Base-by-base conservation (phyloP, 2,113 vertebrate species). In the Salvelinus fontinalis region DNA sequence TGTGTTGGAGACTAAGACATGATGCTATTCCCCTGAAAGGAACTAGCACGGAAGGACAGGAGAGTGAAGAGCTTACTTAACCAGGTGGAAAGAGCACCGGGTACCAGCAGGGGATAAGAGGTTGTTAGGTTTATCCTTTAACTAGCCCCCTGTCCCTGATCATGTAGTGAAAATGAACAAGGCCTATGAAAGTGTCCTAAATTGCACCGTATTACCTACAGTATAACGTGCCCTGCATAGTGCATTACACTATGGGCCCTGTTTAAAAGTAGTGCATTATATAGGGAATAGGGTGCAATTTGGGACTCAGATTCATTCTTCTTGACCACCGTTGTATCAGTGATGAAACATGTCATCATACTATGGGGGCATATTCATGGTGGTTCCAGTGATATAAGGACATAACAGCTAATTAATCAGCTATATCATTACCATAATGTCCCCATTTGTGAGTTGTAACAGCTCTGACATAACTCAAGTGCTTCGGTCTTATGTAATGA, bases 401-500 rank as follows among this genome's bases (percentile, higher is more conserved):
- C 12, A 26, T 65, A 65, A 27, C 79, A 70, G 34, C 31, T 70
- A 34, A 51, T 14, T 69, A 82, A 65, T 79, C 73, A 79, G 54
- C 54, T 64, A 57, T 66, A 75, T 72, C 67, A 78, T 76, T 70
- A 49, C 57, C 39, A 44, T 74, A 51, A 74, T 67, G 85, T 77
- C 76, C 79, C 71, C 5, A 8, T 44, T 64, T 75, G 74, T 74
- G 13, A 13, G 26, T 24, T 27, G 39, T 44, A 44, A 66, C 22
- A 24, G 64, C 26, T 13, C 64, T 66, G 26, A 66, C 67, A 82
- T 54, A 71, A 62, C 57, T 34, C 66, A 69, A 59, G 78, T 76
- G 83, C 83, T 89, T 39, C 7, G 8, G 39, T 39, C 39, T 39
- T 86, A 81, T 79, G 73, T 83, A 89, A 89, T 71, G 39, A 57